Base-by-base conservation (phyloP, 2,113 vertebrate genomes). In the Brachypteracias leptosomus region DNA sequence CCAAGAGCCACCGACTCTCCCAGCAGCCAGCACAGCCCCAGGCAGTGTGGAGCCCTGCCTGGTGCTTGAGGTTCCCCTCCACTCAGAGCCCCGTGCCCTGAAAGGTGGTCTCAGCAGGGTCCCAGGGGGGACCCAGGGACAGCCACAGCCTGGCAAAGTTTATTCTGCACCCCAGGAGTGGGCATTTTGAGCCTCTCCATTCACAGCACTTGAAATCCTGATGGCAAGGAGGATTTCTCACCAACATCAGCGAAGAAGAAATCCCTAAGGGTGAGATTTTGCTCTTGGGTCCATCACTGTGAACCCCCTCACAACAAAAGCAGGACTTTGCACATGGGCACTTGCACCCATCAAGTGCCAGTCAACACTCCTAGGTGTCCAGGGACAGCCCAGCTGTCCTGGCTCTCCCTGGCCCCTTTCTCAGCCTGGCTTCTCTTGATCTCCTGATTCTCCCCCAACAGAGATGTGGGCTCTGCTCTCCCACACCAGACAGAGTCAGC, bases 31-130 rank as follows among this genome's bases (percentile, higher is more conserved):
- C 81, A 72, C 11, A 76, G 71, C 54, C 44, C 36, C 74, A 12
- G 71, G 74, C 36, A 0, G 16, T 0, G 0, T 2, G 0, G 9
- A 74, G 67, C 31, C 63, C 36, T 51, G 35, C 26, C 63, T 3
- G 0, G 47, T n/a, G 40, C 46, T 4, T 0, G 0, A 12, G n/a
- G 49, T 13, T 52, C n/a, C 62, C 38, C 36, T 72, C 26, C 10
- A 8, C 11, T 51, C 1, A 0, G 22, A 84, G 31, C 52, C 22
- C 49, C 59, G 1, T 11, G 17, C 3, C 52, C 66, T 57, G 44
- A 24, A 4, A 42, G 21, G n/a, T 10, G 72, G 36, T 5, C 52
- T n/a, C 84, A 55, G 49, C 49, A 67, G 65, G 33, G 65, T 86
- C 62, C 44, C 6, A 0, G 10, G 40, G 40, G 66, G 13, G 18